These are phyloP conservation scores for Watsonalla binaria DNA, from an alignment of 2,888 invertebrate genomes.

Conservation along the genomic window DNA sequence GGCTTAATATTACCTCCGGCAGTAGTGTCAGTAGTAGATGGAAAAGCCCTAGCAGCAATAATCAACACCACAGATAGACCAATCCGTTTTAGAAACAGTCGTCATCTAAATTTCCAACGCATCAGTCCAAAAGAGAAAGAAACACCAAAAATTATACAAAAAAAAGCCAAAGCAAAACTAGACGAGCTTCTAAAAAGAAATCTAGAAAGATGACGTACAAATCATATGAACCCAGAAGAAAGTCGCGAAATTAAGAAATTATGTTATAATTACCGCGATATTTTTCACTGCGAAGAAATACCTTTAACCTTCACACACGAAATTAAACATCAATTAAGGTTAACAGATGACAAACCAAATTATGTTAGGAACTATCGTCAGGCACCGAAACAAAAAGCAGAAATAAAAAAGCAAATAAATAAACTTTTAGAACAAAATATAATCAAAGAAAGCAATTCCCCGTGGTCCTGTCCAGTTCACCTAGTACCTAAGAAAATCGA, in stretches of 20 bases:
- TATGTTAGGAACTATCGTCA: constrained; percentile 16
- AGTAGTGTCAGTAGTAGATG: constrained; percentile 14
- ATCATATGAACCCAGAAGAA: constrained; percentile 32
- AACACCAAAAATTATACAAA: no score
- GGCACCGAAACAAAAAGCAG: constrained; percentile 11
- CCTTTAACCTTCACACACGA: constrained; percentile 29
- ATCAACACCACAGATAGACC: constrained; percentile 14
- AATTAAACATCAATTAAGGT: constrained; percentile 36
- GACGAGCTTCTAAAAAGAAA: constrained; percentile 11
- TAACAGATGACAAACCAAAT: constrained; percentile 18
- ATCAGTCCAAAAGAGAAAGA: background rate
- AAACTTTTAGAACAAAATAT: constrained; percentile 18
- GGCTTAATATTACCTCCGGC: constrained; percentile 14
- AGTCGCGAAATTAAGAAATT: constrained; percentile 19
- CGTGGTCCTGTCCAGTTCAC: constrained; percentile 19
- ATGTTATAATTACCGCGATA: constrained; percentile 27
- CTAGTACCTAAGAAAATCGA: constrained; percentile 19
- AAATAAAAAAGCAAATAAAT: constrained; percentile 9
- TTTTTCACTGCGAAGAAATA: constrained; percentile 32
- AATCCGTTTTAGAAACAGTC: constrained; percentile 9
- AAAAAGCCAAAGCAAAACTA: background rate
- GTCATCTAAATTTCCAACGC: constrained; percentile 4
- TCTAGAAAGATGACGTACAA: constrained; percentile 11
- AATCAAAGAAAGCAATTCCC: constrained; percentile 16
- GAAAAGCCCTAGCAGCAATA: constrained; percentile 11